Conservation (phyloP, 2,797 vertebrate species). For the Petrocephalus schoutedeni region DNA sequence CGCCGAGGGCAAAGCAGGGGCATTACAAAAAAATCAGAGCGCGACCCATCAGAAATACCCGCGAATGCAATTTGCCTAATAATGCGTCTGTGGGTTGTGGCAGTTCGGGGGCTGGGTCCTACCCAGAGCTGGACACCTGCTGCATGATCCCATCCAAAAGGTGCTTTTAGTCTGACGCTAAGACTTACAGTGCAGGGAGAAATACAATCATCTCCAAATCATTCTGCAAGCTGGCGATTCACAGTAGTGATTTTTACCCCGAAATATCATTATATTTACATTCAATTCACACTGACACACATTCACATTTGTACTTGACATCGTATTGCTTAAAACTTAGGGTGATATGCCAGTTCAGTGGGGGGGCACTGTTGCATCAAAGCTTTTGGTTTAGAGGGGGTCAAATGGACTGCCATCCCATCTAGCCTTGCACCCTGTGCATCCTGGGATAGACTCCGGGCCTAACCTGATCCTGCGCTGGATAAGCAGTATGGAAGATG, state of each 20-base stretch:
- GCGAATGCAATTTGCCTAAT: neutral
- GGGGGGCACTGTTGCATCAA: neutral
- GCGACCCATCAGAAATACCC: neutral
- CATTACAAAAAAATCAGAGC: constrained; percentile 9
- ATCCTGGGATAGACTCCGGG: neutral
- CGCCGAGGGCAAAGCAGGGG: neutral
- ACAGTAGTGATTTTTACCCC: neutral
- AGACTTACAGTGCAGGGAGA: neutral
- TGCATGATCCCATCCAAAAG: neutral
- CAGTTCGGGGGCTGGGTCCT: neutral
- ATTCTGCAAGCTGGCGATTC: neutral
- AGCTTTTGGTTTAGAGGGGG: neutral
- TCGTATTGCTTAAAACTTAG: neutral
- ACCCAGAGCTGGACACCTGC: neutral
- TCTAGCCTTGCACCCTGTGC: too few species aligned
- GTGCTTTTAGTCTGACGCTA: neutral
- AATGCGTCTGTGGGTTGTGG: neutral
- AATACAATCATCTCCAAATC: neutral
- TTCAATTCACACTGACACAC: neutral
- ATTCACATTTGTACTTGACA: neutral
- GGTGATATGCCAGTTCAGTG: neutral
- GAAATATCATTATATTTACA: neutral
- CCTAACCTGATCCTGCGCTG: neutral
- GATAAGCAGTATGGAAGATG: neutral
- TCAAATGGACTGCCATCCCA: neutral